Percentiles rank a stretch among this genome's conserved stretches.
phyloP scores from a whole-genome alignment of 1,140 invertebrate species.

The Pinna nobilis region DNA sequence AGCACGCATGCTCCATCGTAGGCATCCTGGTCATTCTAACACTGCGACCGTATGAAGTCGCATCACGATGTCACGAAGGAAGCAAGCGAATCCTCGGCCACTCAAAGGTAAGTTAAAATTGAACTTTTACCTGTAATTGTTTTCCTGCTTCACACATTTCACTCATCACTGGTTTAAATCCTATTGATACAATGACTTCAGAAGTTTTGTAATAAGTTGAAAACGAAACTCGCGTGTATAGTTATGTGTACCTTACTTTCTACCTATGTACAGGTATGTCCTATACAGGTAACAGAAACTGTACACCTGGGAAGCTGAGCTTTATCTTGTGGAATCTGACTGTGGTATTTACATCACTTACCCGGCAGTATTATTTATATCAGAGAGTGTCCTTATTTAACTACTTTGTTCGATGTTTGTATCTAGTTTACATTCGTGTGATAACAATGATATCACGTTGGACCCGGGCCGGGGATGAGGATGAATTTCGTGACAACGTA shows the following conservation, averaged over 20 bases:
- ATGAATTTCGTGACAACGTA: not conserved
- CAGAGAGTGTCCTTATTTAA: not conserved
- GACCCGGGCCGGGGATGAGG: not conserved
- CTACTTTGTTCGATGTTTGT: constrained; percentile 1
- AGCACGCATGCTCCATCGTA: constrained; percentile 39
- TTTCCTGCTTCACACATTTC: constrained; percentile 10
- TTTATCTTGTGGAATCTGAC: not conserved
- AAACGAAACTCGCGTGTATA: no score
- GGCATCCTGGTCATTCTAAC: constrained; percentile 38
- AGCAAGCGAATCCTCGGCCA: constrained; percentile 35
- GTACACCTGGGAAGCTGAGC: constrained; percentile 12
- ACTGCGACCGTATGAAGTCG: constrained; percentile 38
- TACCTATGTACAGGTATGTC: constrained; percentile 10
- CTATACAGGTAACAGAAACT: constrained; percentile 9
- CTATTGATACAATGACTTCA: no score
- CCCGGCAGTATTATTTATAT: constrained; percentile 1
- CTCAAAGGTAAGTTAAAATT: constrained; percentile 32
- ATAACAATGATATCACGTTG: no score
- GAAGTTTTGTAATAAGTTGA: no score
- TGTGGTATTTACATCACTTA: not conserved
- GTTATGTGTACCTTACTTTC: no score
- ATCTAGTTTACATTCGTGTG: no score
- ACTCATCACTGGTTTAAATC: no score
- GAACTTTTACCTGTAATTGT: not conserved
- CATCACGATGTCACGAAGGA: constrained; percentile 40